Conservation (phyloP, 2,113 vertebrate genomes). For the Collichthys lucidus region DNA sequence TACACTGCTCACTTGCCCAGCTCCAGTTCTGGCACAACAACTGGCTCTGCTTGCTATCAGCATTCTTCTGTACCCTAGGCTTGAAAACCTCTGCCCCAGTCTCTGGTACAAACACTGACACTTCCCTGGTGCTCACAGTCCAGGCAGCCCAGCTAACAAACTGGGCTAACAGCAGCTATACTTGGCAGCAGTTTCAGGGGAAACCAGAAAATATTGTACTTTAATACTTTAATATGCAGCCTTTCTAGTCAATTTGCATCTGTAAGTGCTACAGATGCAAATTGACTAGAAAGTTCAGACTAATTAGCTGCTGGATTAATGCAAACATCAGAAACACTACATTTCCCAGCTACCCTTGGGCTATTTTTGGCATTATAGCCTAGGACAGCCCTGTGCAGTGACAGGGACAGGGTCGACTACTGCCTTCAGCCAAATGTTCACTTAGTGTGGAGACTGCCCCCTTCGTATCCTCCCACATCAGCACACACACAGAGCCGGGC, state of each 20-base stretch:
- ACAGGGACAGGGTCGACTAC: conserved; percentile 53
- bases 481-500: not conserved
- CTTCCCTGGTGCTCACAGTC: too few relatives aligned
- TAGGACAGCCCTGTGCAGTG: conserved; percentile 16
- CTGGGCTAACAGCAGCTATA: not conserved
- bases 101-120: too few relatives aligned
- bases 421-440: conserved; percentile 70
- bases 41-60: too few relatives aligned
- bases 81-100: too few relatives aligned
- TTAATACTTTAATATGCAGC: not conserved
- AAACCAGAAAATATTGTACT: not conserved
- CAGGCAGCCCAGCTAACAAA: too few relatives aligned
- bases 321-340: conserved; percentile 50
- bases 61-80: too few relatives aligned
- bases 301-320: conserved; percentile 41
- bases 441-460: conserved; percentile 23
- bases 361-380: conserved; percentile 37
- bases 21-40: too few relatives aligned
- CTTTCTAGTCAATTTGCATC: not conserved
- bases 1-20: too few relatives aligned
- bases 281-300: too few relatives aligned
- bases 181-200: conserved; percentile 12
- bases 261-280: too few relatives aligned
- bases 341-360: conserved; percentile 44
- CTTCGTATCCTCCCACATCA: not conserved